phyloP scores from a whole-genome alignment of 2,113 vertebrate genomes.

The Hyperoodon ampullatus region DNA sequence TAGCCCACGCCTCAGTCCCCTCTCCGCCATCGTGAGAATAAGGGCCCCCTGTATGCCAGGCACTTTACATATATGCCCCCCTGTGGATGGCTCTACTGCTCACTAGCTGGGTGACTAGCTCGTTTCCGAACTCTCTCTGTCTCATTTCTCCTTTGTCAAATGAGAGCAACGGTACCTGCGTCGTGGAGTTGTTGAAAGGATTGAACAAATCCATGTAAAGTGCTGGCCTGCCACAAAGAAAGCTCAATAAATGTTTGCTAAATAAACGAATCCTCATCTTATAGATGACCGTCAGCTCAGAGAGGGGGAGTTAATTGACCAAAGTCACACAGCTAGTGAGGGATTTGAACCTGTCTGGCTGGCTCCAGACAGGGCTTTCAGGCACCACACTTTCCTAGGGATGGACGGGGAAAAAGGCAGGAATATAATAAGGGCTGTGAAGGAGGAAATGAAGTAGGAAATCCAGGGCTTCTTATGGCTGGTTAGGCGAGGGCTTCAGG shows the following conservation, averaged over 20 bases:
- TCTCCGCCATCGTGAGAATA: neutral
- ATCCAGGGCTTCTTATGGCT: neutral
- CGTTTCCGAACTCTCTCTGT: neutral
- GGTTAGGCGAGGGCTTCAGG: constrained; percentile 33
- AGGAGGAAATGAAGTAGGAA: neutral
- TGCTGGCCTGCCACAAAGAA: constrained; percentile 18
- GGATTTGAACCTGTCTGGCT: neutral
- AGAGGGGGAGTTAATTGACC: constrained; percentile 36
- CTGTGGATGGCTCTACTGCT: neutral
- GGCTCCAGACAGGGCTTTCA: neutral
- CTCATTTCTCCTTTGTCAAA: constrained; percentile 57
- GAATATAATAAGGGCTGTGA: neutral
- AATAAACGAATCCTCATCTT: constrained; percentile 44
- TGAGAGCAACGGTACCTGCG: neutral
- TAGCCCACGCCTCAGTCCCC: neutral
- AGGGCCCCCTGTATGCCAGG: neutral
- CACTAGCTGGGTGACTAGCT: neutral
- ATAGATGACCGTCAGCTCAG: neutral
- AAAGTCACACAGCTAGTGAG: constrained; percentile 42
- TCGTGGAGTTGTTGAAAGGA: constrained; percentile 6
- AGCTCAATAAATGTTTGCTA: constrained; percentile 41
- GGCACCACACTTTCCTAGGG: neutral
- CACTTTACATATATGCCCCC: neutral
- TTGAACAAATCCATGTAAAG: neutral
- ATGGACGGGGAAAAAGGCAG: neutral